Conservation (phyloP, 1,140 invertebrate species). For the Pogonognathellus flavescens region DNA sequence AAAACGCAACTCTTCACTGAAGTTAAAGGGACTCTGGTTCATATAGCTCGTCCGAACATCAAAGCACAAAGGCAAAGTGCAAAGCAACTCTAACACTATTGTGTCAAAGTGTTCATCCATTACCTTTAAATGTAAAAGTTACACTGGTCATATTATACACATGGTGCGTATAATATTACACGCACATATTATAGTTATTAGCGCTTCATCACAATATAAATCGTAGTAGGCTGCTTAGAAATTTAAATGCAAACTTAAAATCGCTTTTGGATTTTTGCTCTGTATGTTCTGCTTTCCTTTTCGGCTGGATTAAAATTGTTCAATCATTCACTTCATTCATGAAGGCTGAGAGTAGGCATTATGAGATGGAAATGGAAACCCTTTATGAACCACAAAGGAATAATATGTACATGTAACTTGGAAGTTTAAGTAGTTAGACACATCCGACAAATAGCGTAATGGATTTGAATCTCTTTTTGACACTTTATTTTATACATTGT, state of each 20-base stretch:
- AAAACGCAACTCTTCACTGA: not conserved
- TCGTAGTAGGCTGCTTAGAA: not conserved
- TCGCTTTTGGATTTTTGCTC: conserved; percentile 33
- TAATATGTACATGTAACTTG: not conserved
- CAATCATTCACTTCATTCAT: conserved; percentile 30
- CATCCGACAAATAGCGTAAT: conserved; percentile 50
- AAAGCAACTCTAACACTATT: conserved; percentile 39
- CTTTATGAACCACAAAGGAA: conserved; percentile 23
- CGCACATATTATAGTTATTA: too few species aligned
- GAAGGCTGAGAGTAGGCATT: not conserved
- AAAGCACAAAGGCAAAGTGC: conserved; percentile 29
- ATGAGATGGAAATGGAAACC: conserved; percentile 46
- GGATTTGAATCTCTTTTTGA: conserved; percentile 33
- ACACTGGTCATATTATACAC: not conserved
- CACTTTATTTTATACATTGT: not conserved
- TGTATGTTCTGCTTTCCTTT: conserved; percentile 39
- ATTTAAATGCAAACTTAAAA: conserved; percentile 30
- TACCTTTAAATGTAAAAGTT: not conserved
- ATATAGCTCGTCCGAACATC: not conserved
- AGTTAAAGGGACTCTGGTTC: not conserved
- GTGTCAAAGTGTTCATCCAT: conserved; percentile 53
- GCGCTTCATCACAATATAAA: too few species aligned
- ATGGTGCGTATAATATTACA: too few species aligned
- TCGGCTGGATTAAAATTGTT: conserved; percentile 9
- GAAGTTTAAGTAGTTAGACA: conserved; percentile 6